Conservation (phyloP, 2,113 vertebrate genomes). For the Notothenia coriiceps region DNA sequence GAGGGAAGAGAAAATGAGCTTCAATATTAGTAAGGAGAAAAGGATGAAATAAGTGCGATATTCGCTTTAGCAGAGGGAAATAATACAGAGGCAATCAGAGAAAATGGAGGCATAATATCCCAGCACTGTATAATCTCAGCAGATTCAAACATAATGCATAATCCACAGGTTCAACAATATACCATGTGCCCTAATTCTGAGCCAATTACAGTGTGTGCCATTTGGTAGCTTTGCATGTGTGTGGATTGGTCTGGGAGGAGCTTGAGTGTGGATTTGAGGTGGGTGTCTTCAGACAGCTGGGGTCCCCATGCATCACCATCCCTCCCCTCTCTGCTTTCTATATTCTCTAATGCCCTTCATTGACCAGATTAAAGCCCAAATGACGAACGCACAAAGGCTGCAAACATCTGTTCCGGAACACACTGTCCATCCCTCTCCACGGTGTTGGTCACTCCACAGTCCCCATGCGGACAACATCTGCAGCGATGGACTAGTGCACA, state of each 20-base stretch:
- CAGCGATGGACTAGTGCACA: slow-evolving; percentile 78
- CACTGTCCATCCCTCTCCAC: slow-evolving; percentile 65
- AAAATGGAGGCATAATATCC: slow-evolving; percentile 80
- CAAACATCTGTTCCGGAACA: slow-evolving; percentile 83
- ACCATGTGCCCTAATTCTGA: slow-evolving; percentile 76
- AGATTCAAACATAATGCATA: slow-evolving; percentile 76
- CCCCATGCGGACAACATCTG: slow-evolving; percentile 80
- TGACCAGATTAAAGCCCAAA: slow-evolving; percentile 84
- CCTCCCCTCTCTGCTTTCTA: slow-evolving; percentile 50
- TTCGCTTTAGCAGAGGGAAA: slow-evolving; percentile 46
- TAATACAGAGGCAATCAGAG: slow-evolving; percentile 76
- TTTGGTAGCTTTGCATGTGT: slow-evolving; percentile 44
- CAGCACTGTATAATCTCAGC: slow-evolving; percentile 73
- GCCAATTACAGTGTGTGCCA: slow-evolving; percentile 66
- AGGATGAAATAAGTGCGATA: slow-evolving; percentile 40
- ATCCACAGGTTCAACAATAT: slow-evolving; percentile 80
- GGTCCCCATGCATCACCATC: slow-evolving; percentile 60
- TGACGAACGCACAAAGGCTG: slow-evolving; percentile 77
- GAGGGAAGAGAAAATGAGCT: slow-evolving; percentile 41
- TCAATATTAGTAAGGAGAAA: slow-evolving; percentile 38
- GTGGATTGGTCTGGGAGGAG: slow-evolving; percentile 44
- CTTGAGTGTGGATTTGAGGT: slow-evolving; percentile 33
- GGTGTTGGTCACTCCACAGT: slow-evolving; percentile 76
- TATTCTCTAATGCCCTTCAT: slow-evolving; percentile 84
- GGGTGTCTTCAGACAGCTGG: slow-evolving; percentile 71